phyloP scores from a whole-genome alignment of 2,113 vertebrate species.

The Tringa solitaria region DNA sequence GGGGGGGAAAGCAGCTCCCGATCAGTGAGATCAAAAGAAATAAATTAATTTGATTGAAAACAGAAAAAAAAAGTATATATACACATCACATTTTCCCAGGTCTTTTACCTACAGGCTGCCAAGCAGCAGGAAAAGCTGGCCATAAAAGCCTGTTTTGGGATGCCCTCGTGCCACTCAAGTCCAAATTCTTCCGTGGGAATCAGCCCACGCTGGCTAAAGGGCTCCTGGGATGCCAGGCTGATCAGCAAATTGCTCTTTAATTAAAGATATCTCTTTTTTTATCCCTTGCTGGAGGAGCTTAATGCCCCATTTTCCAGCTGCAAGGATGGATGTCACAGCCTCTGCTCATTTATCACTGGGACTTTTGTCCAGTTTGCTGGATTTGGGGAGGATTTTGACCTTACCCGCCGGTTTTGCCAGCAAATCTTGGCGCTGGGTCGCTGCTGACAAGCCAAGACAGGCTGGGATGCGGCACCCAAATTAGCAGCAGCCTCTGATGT shows the following conservation, averaged over 20 bases:
- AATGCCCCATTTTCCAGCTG: background rate
- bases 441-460: background rate
- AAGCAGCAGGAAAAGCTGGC: background rate
- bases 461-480: rapidly evolving
- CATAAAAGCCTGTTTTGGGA: background rate
- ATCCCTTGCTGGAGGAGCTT: background rate
- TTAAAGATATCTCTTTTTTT: background rate
- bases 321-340: rapidly evolving
- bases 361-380: background rate
- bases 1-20: background rate
- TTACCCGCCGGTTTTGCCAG: background rate
- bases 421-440: background rate
- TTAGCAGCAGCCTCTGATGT: background rate
- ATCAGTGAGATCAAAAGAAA: background rate
- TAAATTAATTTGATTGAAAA: background rate
- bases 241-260: background rate
- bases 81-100: background rate
- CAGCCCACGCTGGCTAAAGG: background rate
- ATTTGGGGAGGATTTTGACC: background rate
- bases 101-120: background rate
- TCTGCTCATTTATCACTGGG: background rate
- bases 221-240: background rate
- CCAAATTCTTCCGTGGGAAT: background rate
- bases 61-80: background rate
- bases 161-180: background rate